Conservation (phyloP, 1,140 invertebrate genomes). For the Teleopsis dalmanni region DNA sequence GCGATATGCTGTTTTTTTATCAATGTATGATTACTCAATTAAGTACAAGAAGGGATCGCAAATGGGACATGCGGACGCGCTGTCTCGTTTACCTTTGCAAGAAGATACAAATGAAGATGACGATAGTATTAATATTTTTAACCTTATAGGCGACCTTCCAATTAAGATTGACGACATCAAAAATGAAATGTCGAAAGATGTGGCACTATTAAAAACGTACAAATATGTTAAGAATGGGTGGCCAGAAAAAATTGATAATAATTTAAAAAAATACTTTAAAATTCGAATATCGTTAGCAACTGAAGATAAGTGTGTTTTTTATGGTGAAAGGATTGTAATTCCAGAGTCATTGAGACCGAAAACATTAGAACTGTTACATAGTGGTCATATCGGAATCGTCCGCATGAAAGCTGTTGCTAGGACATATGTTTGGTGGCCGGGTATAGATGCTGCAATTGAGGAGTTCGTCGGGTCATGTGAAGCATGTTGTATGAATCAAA, state of each 20-base stretch:
- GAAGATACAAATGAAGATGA: not conserved
- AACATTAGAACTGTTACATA: not conserved
- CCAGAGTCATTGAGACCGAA: not conserved
- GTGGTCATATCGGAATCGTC: not conserved
- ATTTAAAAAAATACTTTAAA: not conserved
- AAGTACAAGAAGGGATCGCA: constrained; percentile 12
- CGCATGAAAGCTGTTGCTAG: not conserved
- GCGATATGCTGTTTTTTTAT: constrained; percentile 1
- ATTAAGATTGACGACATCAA: not conserved
- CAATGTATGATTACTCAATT: constrained; percentile 14
- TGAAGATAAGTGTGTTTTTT: not conserved
- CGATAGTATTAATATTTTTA: not conserved
- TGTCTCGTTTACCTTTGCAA: constrained; percentile 14
- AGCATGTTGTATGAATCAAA: not conserved
- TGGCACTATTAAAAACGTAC: not conserved
- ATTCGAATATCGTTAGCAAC: not conserved
- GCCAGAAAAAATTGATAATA: not conserved
- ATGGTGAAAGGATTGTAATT: constrained; percentile 3
- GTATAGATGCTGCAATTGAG: not conserved
- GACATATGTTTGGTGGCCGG: constrained; percentile 3
- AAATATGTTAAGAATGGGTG: not conserved
- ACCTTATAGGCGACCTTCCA: not conserved
- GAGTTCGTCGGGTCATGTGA: not conserved
- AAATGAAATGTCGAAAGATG: not conserved
- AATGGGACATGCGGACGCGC: constrained; percentile 19